Evolutionary conservation across 2,113 vertebrate species (phyloP).

Genomic region (Nannospalax galili): DNA sequence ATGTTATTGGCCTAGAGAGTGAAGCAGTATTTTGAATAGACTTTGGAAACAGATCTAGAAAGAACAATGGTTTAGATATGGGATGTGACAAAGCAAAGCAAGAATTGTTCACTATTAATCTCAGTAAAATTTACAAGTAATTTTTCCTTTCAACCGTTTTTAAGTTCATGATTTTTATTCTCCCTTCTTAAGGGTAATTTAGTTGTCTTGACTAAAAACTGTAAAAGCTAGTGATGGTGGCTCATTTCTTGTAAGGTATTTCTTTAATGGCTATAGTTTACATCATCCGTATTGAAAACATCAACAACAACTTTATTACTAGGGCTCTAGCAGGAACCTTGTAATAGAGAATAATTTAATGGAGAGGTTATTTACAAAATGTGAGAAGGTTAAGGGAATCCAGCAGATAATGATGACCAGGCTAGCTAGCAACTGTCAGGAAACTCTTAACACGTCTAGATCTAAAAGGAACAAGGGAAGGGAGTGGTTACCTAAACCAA

Average conservation of each 20-base stretch:
- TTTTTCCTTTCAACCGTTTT: too few relatives aligned
- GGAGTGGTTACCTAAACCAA: not conserved
- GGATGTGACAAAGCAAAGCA: not conserved
- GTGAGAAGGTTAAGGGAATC: slow-evolving; percentile 11
- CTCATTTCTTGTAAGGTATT: too few relatives aligned
- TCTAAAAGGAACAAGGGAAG: not conserved
- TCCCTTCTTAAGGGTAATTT: too few relatives aligned
- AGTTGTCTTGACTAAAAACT: slow-evolving; percentile 33
- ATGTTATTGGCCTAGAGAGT: not conserved
- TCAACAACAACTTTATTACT: not conserved
- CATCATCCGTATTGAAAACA: slow-evolving; percentile 44
- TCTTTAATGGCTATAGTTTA: too few relatives aligned
- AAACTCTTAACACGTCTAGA: not conserved
- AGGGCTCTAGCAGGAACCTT: not conserved
- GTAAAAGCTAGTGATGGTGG: not conserved
- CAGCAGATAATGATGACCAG: not conserved
- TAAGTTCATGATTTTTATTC: too few relatives aligned
- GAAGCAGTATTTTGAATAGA: not conserved
- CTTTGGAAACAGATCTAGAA: slow-evolving; percentile 31
- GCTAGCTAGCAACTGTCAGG: not conserved
- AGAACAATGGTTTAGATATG: not conserved
- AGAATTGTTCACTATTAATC: not conserved
- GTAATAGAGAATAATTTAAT: slow-evolving; percentile 22
- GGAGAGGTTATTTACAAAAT: not conserved
- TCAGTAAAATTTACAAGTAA: too few relatives aligned